Evolutionary conservation across 2,113 vertebrate genomes (phyloP), one percentile per base, ranked within the genome.

Genomic region (Panurus biarmicus): DNA sequence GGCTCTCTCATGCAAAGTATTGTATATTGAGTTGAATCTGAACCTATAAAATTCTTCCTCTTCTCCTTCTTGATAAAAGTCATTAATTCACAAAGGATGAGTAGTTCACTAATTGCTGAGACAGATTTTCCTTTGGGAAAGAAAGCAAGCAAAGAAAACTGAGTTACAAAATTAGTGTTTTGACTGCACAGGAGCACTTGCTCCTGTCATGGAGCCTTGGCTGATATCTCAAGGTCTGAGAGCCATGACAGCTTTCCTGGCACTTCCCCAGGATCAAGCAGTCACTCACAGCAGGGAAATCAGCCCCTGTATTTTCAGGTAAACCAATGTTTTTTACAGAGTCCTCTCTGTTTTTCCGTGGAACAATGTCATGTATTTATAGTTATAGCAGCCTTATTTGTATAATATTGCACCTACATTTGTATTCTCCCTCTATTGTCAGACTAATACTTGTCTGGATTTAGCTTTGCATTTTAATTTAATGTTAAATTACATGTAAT

Each of bases 381-480:
- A 64, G 78, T 77, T 75, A 61, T 3, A 57, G 36, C 65, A 86
- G 45, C 67, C 40, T 67, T 61, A 36, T 79, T 89, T 75, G 35
- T 65, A 17, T 48, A 89, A 64, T 80, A 71, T 33, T 19, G 19
- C 76, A 42, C 57, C 40, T 33, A 42, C 10, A 54, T 78, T 89
- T 76, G 18, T 65, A 62, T 54, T 85, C 58, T 91, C 48, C 36
- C 58, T 47, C 1, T 64, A 61, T 33, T 61, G 75, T 76, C 60
- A 80, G 90, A 93, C 40, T 82, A 65, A 75, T 65, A 79, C 45
- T 33, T 75, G 70, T 62, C 87, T 91, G 87, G 58, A 91, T 96
- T 92, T 87, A 65, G 31, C 21, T 93, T 92, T 94, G 74, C 74
- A 66, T 94, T 96, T 94, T 79, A 71, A 95, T 86, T 93, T 77